These are phyloP conservation scores for Leptinotarsa defecta DNA, from an alignment of 1,140 invertebrate genomes.

Conservation along the genomic window DNA sequence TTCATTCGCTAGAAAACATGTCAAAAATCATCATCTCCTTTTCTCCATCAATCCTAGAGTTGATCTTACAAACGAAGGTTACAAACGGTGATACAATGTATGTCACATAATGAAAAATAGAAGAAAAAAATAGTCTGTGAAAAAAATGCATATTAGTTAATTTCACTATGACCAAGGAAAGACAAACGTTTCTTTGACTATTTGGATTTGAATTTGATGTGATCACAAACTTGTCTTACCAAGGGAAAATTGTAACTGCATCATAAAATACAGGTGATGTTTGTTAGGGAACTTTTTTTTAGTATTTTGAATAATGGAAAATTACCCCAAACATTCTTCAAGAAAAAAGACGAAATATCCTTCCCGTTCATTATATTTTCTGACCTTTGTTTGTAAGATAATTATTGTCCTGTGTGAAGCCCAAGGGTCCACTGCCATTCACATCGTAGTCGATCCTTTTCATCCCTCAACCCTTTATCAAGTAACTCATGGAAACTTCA, in stretches of 20 bases:
- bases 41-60: not conserved
- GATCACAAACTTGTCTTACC: too few species aligned
- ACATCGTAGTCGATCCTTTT: constrained; percentile 22
- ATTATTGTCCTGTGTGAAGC: constrained; percentile 15
- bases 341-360: too few species aligned
- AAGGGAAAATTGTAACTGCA: too few species aligned
- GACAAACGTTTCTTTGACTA: too few species aligned
- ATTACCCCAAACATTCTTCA: too few species aligned
- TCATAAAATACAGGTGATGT: too few species aligned
- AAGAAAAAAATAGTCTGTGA: too few species aligned
- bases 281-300: too few species aligned
- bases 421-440: constrained; percentile 33
- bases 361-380: constrained; percentile 10
- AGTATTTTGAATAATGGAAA: too few species aligned
- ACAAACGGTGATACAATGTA: not conserved
- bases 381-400: constrained; percentile 17
- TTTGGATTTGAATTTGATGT: too few species aligned
- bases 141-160: too few species aligned
- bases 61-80: constrained; percentile 19
- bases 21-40: constrained; percentile 4
- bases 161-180: too few species aligned
- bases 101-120: not conserved
- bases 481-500: constrained; percentile 36
- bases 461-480: constrained; percentile 16
- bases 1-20: constrained; percentile 23